A percentile compares a stretch with the other conserved stretches of the same genome.
Evolutionary conservation across 2,888 invertebrate species (phyloP).

Genomic region (Euplexia lucipara): DNA sequence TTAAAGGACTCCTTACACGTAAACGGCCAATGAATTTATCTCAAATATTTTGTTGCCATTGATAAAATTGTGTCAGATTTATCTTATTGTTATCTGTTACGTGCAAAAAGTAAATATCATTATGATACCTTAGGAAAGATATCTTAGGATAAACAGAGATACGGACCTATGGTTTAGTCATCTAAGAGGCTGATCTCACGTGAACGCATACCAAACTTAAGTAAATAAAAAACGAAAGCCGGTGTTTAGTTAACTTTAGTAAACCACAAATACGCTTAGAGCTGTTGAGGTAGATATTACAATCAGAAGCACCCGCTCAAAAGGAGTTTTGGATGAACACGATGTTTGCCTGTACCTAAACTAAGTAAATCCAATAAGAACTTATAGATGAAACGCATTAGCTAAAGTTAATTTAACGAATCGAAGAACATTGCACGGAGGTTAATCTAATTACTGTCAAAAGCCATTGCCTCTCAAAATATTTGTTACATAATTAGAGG

Average conservation of each 20-base stretch:
- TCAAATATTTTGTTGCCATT: slow-evolving; percentile 33
- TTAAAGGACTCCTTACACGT: background rate
- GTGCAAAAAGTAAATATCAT: slow-evolving; percentile 28
- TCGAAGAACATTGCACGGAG: slow-evolving; percentile 4
- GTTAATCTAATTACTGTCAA: background rate
- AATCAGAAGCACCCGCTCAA: slow-evolving; percentile 3
- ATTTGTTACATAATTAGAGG: slow-evolving; percentile 9
- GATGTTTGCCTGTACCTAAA: background rate
- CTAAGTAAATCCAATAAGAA: slow-evolving; percentile 8
- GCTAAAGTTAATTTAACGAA: background rate
- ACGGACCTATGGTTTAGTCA: slow-evolving; percentile 24
- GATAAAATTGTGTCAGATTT: slow-evolving; percentile 52
- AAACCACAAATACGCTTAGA: slow-evolving; percentile 28
- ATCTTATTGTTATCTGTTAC: slow-evolving; percentile 36
- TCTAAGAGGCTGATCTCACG: slow-evolving; percentile 26
- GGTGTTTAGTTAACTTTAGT: slow-evolving; percentile 33
- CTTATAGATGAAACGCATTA: background rate
- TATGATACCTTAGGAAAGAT: slow-evolving; percentile 21
- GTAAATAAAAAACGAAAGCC: slow-evolving; percentile 59
- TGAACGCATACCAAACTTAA: slow-evolving; percentile 38
- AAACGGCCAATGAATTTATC: slow-evolving; percentile 9
- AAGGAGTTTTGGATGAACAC: background rate
- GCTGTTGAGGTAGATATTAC: slow-evolving; percentile 9
- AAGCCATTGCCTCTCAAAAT: background rate
- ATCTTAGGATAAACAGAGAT: slow-evolving; percentile 33